A percentile compares a stretch with the other conserved stretches of the same genome.
phyloP scores from a whole-genome alignment of 2,888 invertebrate species.

The Hyppa rectilinea region DNA sequence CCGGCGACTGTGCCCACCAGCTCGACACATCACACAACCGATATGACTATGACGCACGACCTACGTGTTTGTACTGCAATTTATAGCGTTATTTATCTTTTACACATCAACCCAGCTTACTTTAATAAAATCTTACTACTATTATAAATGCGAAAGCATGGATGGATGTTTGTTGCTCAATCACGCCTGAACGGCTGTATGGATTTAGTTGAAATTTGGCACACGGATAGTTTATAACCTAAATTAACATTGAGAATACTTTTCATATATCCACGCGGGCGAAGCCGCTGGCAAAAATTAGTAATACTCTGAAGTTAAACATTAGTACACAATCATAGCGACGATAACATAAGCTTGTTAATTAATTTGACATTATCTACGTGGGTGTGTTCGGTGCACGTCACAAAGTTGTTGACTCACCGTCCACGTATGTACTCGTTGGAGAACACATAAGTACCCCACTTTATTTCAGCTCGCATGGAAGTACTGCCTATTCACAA shows the following conservation, averaged over 20 bases:
- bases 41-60: slow-evolving; percentile 61
- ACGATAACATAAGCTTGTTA: slow-evolving; percentile 65
- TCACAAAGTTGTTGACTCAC: slow-evolving; percentile 68
- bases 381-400: slow-evolving; percentile 80
- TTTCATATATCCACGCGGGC: too few species aligned
- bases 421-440: slow-evolving; percentile 28
- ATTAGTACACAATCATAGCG: slow-evolving; percentile 56
- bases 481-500: slow-evolving; percentile 55
- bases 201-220: too few species aligned
- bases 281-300: too few species aligned
- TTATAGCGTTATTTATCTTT: slow-evolving; percentile 51
- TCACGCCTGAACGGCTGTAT: too few species aligned
- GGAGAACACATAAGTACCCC: slow-evolving; percentile 26
- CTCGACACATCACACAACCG: slow-evolving; percentile 33
- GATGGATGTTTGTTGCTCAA: too few species aligned
- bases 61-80: slow-evolving; percentile 53
- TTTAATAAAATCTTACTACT: slow-evolving; percentile 40
- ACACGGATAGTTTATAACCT: too few species aligned
- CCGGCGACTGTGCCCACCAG: slow-evolving; percentile 9
- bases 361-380: slow-evolving; percentile 74
- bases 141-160: too few species aligned
- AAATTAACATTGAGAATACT: too few species aligned
- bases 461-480: slow-evolving; percentile 32
- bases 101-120: slow-evolving; percentile 45
- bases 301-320: slow-evolving; percentile 46